Conservation (phyloP, 2,113 vertebrate genomes). For the Pituophis catenifer region DNA sequence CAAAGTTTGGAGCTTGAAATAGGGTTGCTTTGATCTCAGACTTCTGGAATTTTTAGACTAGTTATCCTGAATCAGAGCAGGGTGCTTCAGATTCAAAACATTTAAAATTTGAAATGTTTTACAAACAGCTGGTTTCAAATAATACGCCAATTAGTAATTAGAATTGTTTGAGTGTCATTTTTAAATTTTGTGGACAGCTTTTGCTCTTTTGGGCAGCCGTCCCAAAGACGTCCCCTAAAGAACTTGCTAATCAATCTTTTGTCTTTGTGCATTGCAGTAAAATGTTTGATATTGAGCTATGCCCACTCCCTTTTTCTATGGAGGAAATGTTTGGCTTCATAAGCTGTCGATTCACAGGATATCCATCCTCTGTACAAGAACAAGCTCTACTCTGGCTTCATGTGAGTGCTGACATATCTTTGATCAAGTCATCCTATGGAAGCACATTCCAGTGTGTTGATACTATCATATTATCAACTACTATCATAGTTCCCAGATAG, state of each 20-base stretch:
- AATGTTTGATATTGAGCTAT: constrained; percentile 99
- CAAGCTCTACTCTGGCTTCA: constrained; percentile 98
- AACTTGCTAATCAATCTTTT: constrained; percentile 36
- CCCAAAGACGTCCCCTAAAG: neutral
- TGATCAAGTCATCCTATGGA: neutral
- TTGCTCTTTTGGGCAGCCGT: neutral
- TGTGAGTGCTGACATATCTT: constrained; percentile 71
- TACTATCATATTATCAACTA: neutral
- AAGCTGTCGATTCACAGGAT: constrained; percentile 96
- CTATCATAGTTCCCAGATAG: neutral
- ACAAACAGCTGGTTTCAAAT: neutral
- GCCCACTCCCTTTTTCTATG: constrained; percentile 97
- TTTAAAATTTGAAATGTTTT: neutral
- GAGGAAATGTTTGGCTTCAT: constrained; percentile 99
- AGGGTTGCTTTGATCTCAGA: neutral
- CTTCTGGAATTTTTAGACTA: neutral
- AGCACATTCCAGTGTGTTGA: neutral
- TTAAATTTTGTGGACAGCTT: neutral
- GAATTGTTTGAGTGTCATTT: neutral
- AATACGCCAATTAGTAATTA: neutral
- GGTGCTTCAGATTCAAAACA: neutral
- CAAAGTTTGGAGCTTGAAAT: neutral
- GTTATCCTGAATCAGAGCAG: neutral
- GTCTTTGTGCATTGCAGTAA: constrained; percentile 78
- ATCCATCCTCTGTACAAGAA: constrained; percentile 95